phyloP scores from a whole-genome alignment of 2,797 vertebrate species.

The Coregonus suidteri region DNA sequence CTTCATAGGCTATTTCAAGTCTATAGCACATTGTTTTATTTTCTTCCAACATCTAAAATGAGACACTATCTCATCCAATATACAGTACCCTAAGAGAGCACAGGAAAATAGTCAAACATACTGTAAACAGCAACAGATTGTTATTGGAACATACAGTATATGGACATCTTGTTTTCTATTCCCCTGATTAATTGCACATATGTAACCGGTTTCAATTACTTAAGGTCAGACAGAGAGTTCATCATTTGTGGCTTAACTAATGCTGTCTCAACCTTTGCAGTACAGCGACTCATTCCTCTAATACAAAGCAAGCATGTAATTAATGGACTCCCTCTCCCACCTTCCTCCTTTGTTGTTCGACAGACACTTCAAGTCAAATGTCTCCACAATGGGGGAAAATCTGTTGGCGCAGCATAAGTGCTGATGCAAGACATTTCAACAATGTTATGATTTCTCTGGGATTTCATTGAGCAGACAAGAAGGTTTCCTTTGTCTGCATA shows the following conservation, averaged over 20 bases:
- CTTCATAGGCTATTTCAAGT: neutral
- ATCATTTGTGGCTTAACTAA: constrained; percentile 57
- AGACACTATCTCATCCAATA: neutral
- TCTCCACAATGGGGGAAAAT: constrained; percentile 72
- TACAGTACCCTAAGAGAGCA: neutral
- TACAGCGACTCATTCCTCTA: constrained; percentile 69
- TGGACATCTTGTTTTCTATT: neutral
- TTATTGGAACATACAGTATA: neutral
- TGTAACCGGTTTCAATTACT: constrained; percentile 69
- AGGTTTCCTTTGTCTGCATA: constrained; percentile 50
- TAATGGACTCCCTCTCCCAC: constrained; percentile 74
- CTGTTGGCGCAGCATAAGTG: constrained; percentile 73
- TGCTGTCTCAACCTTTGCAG: constrained; percentile 65
- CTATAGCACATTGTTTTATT: neutral
- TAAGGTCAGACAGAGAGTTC: constrained; percentile 73
- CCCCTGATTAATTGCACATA: constrained; percentile 20
- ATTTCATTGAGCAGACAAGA: constrained; percentile 37
- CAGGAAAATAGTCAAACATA: neutral
- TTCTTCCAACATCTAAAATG: neutral
- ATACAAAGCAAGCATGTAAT: constrained; percentile 79
- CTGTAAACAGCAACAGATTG: neutral
- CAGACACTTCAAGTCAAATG: constrained; percentile 76
- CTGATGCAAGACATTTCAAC: constrained; percentile 70
- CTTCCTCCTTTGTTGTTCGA: constrained; percentile 74
- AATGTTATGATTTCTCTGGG: constrained; percentile 47